Evolutionary conservation across 2,113 vertebrate genomes (phyloP), one percentile per base, ranked within the genome.

Genomic region (Sphaerodactylus townsendi): DNA sequence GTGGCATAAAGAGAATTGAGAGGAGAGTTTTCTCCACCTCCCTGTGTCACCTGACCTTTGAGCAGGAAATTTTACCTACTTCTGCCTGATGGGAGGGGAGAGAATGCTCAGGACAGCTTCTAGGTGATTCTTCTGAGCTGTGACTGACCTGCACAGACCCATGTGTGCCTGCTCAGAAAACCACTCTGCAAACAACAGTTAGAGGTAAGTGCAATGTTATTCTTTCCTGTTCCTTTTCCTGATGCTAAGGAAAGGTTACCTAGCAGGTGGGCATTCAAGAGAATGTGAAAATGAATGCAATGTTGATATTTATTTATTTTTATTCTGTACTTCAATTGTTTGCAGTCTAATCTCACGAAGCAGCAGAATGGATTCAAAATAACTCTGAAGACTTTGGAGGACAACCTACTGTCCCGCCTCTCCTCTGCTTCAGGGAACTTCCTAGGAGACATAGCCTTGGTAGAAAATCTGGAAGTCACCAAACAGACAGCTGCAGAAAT

Each of bases 361-460:
- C 96, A 99, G 82, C 98, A 99, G 90, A 99, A 99, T 3, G 97
- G 96, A 15, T 99, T 99, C 94, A 99, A 99, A 96, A 99, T 99
- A 95, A 99, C 98, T 14, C 95, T 99, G 93, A 99, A 98, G 95
- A 98, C 94, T 0, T 79, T 99, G 85, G 98, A 99, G 93, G 99
- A 99, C 94, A 95, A 97, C 77, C 93, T 99, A 82, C 96, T 99
- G 0, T 99, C 98, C 64, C 94, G 96, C n/a, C 93, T 99, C 68
- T 99, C 98, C 5, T 96, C 97, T 0, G 99, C 98, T 53, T 99
- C 99, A 4, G 98, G 98, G 73, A 96, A 98, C 95, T 99, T 99
- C 94, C 96, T 99, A 73, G 98, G 94, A 19, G 98, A 99, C 93
- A 98, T 96, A 0, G 96, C 96, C 0, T 79, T 99, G 89, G 98